A percentile compares a stretch with the other conserved stretches of the same genome.
Evolutionary conservation across 2,888 invertebrate species (phyloP).

Genomic region (Syrphus vitripennis): DNA sequence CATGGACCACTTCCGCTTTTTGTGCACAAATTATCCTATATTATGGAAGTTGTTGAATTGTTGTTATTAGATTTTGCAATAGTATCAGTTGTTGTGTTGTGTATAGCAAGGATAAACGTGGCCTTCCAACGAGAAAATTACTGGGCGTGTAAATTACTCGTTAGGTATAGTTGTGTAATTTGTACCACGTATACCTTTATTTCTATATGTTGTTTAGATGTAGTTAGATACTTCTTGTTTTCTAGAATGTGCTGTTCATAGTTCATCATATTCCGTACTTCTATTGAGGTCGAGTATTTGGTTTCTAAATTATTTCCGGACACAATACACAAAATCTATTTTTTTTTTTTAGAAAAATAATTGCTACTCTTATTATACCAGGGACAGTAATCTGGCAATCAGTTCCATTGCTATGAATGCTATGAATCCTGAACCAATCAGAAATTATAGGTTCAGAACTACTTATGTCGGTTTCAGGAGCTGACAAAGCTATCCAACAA

Average conservation of each 20-base stretch:
- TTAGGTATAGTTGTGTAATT: neutral
- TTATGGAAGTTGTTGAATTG: slow-evolving; percentile 63
- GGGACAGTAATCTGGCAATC: too few species aligned
- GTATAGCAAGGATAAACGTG: slow-evolving; percentile 50
- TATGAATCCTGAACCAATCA: too few species aligned
- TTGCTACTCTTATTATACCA: too few species aligned
- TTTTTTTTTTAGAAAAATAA: too few species aligned
- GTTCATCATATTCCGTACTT: neutral
- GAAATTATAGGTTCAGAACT: too few species aligned
- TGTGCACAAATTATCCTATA: slow-evolving; percentile 60
- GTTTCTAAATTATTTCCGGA: too few species aligned
- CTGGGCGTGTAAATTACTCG: slow-evolving; percentile 63
- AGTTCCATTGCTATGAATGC: too few species aligned
- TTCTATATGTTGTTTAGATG: neutral
- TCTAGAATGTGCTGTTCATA: neutral
- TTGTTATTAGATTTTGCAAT: slow-evolving; percentile 64
- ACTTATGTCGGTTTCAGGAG: too few species aligned
- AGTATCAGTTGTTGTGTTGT: slow-evolving; percentile 2
- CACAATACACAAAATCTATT: too few species aligned
- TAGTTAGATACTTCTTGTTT: neutral
- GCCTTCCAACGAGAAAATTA: slow-evolving; percentile 52
- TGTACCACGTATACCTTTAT: too few species aligned
- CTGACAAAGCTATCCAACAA: too few species aligned
- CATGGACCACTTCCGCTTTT: slow-evolving; percentile 20
- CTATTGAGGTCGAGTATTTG: neutral